These are phyloP conservation scores for Nyctibius bracteatus DNA, from an alignment of 2,113 vertebrate species.

Conservation along the genomic window DNA sequence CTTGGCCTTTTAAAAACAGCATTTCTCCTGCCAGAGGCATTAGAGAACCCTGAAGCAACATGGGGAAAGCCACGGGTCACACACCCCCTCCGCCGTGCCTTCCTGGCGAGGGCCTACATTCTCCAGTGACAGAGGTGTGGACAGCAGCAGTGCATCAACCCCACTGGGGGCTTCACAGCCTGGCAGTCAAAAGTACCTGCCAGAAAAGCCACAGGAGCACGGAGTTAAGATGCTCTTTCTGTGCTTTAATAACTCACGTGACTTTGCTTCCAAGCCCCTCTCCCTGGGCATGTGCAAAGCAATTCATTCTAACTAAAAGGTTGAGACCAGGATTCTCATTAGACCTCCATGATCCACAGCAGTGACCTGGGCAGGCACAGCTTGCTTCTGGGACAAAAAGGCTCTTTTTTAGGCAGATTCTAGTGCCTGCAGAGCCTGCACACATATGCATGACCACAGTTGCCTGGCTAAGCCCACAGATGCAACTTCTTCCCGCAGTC, in stretches of 20 bases:
- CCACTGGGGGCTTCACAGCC: background rate
- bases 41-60: background rate
- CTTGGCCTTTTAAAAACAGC: background rate
- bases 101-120: fast-evolving
- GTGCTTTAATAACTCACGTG: background rate
- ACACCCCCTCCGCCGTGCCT: background rate
- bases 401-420: background rate
- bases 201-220: background rate
- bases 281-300: background rate
- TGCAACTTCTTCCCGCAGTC: background rate
- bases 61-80: background rate
- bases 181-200: background rate
- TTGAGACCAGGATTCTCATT: background rate
- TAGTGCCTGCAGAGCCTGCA: background rate
- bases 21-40: background rate
- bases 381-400: background rate
- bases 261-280: background rate
- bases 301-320: background rate
- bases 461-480: background rate
- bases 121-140: background rate
- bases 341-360: background rate
- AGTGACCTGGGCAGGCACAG: background rate
- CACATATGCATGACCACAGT: background rate
- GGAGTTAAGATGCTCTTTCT: background rate
- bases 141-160: background rate